Conservation (phyloP, 1,140 invertebrate species). For the Neotoxoptera formosana region DNA sequence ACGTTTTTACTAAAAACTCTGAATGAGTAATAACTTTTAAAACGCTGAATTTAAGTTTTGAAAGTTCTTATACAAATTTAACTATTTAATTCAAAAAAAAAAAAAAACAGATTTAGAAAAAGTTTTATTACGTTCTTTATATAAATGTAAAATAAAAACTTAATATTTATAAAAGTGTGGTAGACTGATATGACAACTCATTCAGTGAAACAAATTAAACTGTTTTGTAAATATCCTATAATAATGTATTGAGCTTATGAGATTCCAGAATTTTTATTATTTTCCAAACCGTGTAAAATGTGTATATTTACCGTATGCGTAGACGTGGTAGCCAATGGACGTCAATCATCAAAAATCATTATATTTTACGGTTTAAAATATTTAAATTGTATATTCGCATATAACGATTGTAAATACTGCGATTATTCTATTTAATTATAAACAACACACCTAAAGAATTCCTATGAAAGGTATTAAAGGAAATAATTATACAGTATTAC, state of each 20-base stretch:
- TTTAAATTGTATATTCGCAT: too few relatives aligned
- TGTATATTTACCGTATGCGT: not conserved
- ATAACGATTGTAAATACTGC: not conserved
- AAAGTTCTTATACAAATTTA: conserved; percentile 25
- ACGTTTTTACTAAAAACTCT: not conserved
- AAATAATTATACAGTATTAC: too few relatives aligned
- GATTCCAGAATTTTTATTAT: not conserved
- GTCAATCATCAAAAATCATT: not conserved
- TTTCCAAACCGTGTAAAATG: not conserved
- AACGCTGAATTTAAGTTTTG: not conserved
- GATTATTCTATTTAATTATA: not conserved
- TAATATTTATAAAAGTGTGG: not conserved
- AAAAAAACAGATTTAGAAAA: not conserved
- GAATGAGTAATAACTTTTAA: conserved; percentile 39
- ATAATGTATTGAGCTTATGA: not conserved
- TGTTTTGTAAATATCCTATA: not conserved
- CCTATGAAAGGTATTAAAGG: too few relatives aligned
- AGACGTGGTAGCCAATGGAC: not conserved
- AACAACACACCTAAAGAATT: not conserved
- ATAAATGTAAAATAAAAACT: not conserved
- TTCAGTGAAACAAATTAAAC: not conserved
- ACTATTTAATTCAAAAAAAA: not conserved
- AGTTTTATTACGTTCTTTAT: not conserved
- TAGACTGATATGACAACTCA: not conserved
- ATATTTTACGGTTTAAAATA: not conserved